A percentile compares a stretch with the other conserved stretches of the same genome.
Evolutionary conservation across 1,140 invertebrate species (phyloP).

Genomic region (Sesamia nonagrioides): DNA sequence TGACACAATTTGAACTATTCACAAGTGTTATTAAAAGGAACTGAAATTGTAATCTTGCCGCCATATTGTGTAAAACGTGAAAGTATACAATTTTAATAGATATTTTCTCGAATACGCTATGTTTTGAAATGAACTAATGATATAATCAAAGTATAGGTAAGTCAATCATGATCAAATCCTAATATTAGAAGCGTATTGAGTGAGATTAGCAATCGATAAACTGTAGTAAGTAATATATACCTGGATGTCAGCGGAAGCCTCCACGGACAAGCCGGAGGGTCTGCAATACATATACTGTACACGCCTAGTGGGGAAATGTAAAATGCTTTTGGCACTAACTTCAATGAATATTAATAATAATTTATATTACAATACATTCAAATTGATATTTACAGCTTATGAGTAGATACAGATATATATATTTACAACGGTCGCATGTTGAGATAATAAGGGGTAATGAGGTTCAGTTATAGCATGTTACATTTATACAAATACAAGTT

Average conservation of each 20-base stretch:
- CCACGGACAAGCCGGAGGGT: not conserved
- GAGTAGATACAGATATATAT: conserved; percentile 67
- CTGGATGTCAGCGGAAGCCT: conserved; percentile 7
- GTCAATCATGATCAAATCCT: conserved; percentile 63
- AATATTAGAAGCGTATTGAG: conserved; percentile 69
- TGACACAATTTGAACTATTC: conserved; percentile 46
- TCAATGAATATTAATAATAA: conserved; percentile 77
- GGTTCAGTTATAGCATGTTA: conserved; percentile 60
- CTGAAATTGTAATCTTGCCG: not conserved
- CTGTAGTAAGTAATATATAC: conserved; percentile 50
- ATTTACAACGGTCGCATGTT: conserved; percentile 71
- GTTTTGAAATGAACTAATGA: conserved; percentile 8
- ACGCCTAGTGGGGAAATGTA: conserved; percentile 67
- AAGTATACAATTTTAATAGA: conserved; percentile 38
- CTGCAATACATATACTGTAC: conserved; percentile 59
- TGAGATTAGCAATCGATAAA: conserved; percentile 61
- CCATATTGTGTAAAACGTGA: conserved; percentile 48
- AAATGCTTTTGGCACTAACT: conserved; percentile 86
- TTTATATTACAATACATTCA: conserved; percentile 81
- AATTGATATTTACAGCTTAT: conserved; percentile 83
- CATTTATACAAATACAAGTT: conserved; percentile 60
- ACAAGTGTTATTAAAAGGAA: conserved; percentile 26
- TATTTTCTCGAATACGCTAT: conserved; percentile 44
- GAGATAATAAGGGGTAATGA: conserved; percentile 58
- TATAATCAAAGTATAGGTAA: conserved; percentile 49